These are phyloP conservation scores for Popillia japonica DNA, from an alignment of 1,140 invertebrate genomes.

Conservation along the genomic window DNA sequence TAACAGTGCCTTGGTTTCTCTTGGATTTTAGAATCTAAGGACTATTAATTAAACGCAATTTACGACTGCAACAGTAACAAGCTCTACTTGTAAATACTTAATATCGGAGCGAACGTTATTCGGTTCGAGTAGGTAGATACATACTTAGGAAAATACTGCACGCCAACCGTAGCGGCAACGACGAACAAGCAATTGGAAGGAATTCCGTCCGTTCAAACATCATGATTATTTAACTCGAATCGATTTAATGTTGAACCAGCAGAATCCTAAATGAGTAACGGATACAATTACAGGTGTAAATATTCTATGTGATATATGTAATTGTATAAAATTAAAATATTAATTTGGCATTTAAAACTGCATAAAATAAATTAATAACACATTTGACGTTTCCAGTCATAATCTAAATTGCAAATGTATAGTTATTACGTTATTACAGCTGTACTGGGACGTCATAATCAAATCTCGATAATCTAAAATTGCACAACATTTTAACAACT, in stretches of 20 bases:
- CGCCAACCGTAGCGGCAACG: neutral
- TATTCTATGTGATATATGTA: neutral
- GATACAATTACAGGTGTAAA: conserved; percentile 2
- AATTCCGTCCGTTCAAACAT: conserved; percentile 22
- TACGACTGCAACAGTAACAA: conserved; percentile 32
- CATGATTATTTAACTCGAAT: conserved; percentile 21
- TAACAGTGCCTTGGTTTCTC: conserved; percentile 2
- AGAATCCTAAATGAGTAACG: neutral
- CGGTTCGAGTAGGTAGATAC: conserved; percentile 10
- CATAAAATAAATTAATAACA: no score
- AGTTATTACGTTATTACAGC: no score
- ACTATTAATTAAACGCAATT: conserved; percentile 33
- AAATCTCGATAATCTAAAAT: no score
- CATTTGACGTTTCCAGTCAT: no score
- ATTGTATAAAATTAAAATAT: no score
- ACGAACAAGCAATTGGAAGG: neutral
- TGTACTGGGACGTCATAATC: no score
- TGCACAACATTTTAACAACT: no score
- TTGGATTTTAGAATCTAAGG: neutral
- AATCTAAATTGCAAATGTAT: no score
- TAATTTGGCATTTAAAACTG: no score
- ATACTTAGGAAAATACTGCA: conserved; percentile 9
- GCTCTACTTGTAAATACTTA: conserved; percentile 28
- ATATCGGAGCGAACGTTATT: conserved; percentile 18
- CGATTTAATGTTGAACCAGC: neutral